Evolutionary conservation across 2,888 invertebrate species (phyloP), one percentile per base, ranked within the genome.

Genomic region (Apotomis turbidana): DNA sequence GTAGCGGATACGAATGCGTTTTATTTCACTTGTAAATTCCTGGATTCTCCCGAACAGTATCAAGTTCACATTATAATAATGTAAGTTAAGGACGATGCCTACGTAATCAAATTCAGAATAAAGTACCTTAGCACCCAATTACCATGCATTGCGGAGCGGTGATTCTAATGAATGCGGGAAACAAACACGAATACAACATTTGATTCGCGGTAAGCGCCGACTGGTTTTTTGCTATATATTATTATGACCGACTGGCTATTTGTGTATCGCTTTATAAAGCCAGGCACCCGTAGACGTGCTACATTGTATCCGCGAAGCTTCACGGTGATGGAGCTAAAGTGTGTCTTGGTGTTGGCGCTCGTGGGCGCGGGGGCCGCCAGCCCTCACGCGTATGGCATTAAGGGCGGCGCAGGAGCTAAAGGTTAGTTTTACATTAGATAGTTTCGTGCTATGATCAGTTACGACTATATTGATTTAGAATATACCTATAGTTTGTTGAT

Each of bases 221-320:
- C 76, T 66, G 88, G 93, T 93, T 93, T 92, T 90, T 91, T 89
- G 85, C 84, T 83, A 81, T 83, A 84, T 86, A 85, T 84, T 81
- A 85, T 84, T 81, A 86, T 84, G 84, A 76, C 74, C 85, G 80
- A 83, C 80, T 82, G 83, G 81, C 85, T 90, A 91, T 91, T 91
- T 91, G 84, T 88, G 89, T 87, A 84, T 89, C 83, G 90, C 89
- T 92, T 92, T 93, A 93, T 92, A 93, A 93, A 90, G 87, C 86
- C 87, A 82, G 84, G 79, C 82, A 81, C 77, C 77, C 78, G 80
- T 80, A 78, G 79, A 85, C 83, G 84, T 86, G 84, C 83, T 87
- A 84, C 89, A 92, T 87, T 90, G 86, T 88, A 83, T 80, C 83
- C 86, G 81, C 84, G 85, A 87, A 88, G 92, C 90, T 92, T 86